A percentile compares a stretch with the other conserved stretches of the same genome.
phyloP scores from a whole-genome alignment of 2,888 invertebrate species.

The Polymixis flavicincta region DNA sequence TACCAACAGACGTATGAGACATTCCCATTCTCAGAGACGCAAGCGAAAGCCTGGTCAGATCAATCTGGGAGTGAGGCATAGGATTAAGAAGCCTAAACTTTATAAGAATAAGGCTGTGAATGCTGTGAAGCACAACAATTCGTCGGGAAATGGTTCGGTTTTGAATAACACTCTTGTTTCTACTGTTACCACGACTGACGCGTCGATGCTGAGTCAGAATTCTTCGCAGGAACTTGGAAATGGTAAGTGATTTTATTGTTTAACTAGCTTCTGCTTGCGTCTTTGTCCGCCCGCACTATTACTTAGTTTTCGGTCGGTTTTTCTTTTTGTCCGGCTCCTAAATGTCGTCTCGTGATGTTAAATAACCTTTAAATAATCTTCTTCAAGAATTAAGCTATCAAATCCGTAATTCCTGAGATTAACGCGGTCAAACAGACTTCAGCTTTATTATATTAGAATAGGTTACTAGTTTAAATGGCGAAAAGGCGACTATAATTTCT shows the following conservation, averaged over 20 bases:
- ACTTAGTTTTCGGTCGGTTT: too few relatives aligned
- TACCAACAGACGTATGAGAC: conserved; percentile 74
- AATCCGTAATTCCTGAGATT: too few relatives aligned
- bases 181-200: conserved; percentile 69
- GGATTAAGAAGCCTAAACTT: conserved; percentile 91
- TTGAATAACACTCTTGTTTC: conserved; percentile 70
- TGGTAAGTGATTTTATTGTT: conserved; percentile 75
- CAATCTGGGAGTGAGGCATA: conserved; percentile 92
- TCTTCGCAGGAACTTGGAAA: conserved; percentile 80
- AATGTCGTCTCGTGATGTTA: too few relatives aligned
- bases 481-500: not conserved
- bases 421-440: too few relatives aligned
- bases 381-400: too few relatives aligned
- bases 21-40: conserved; percentile 75
- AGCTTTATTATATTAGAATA: too few relatives aligned
- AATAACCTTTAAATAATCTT: too few relatives aligned
- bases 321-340: too few relatives aligned
- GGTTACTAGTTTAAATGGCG: not conserved
- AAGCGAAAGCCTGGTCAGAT: conserved; percentile 90
- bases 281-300: too few relatives aligned
- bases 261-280: too few relatives aligned
- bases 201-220: conserved; percentile 78
- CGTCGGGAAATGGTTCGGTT: conserved; percentile 58
- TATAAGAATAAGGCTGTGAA: conserved; percentile 75
- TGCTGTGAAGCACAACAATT: conserved; percentile 61